Base-by-base conservation (phyloP, 2,797 vertebrate genomes). In the Protonibea diacanthus region DNA sequence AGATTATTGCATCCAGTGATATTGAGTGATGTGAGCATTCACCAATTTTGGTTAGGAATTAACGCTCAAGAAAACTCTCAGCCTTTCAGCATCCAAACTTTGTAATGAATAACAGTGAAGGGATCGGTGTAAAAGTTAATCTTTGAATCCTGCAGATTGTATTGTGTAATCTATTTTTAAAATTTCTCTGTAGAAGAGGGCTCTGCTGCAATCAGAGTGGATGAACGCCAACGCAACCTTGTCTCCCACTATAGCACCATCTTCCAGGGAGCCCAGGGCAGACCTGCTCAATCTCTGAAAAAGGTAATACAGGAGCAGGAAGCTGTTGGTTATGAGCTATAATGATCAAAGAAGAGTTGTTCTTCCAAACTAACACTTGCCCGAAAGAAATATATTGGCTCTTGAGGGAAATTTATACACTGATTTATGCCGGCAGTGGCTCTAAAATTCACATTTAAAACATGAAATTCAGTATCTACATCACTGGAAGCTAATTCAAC, bases 241-340 rank as follows among this genome's bases (percentile, higher is more conserved):
- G 60, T 55, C 14, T 86, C 92, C 10, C 67, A 88, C 0, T 52
- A 93, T 71, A 76, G 52, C 14, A 52, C 71, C 12, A 47, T n/a
- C 27, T 93, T 91, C 75, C 63, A 78, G 64, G 81, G 79, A 68
- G 71, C 42, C 38, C 49, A 58, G 55, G 38, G 59, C 42, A 69
- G 40, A 70, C 57, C 78, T 6, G 58, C 66, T 57, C 71, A 49
- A 2, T 64, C 70, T 38, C 56, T 69, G 11, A 38, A 81, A 33
- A 79, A 83, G 91, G 91, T 93, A 88, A 72, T 13, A 29, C 8
- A 56, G 27, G 48, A 49, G 66, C 51, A 57, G 45, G 49, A 55
- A 45, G 27, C 64, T 64, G 17, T 70, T 58, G 21, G 25, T 17
- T 14, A 61, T 33, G 33, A 70, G 13, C 5, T 23, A 45, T 57